These are phyloP conservation scores for Scaptomyza polygonia DNA, from an alignment of 2,888 invertebrate species.

Conservation along the genomic window DNA sequence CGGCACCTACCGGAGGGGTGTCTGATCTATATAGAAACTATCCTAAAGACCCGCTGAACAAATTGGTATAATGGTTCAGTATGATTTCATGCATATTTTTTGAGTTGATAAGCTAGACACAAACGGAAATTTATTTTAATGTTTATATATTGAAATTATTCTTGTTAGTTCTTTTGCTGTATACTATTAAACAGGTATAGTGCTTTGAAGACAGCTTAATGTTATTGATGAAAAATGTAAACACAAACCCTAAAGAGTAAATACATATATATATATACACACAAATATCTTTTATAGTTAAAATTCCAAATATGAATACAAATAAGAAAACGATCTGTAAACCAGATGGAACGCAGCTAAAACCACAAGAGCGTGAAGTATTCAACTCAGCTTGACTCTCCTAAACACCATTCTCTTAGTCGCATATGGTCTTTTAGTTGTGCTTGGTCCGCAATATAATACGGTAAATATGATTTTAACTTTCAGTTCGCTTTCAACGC, in stretches of 20 bases:
- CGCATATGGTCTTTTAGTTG: conserved; percentile 22
- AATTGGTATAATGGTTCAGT: too few relatives aligned
- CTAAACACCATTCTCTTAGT: conserved; percentile 1
- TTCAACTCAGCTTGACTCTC: conserved; percentile 7
- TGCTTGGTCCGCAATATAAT: conserved; percentile 52
- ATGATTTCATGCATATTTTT: too few relatives aligned
- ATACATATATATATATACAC: background rate
- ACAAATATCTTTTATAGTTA: conserved; percentile 16
- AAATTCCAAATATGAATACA: conserved; percentile 6
- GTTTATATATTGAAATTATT: background rate
- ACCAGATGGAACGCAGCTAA: conserved; percentile 52
- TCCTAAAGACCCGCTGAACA: too few relatives aligned
- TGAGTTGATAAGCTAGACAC: too few relatives aligned
- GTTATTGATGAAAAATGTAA: conserved; percentile 14
- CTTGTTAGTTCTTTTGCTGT: background rate
- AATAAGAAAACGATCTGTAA: conserved; percentile 54
- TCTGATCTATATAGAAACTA: too few relatives aligned
- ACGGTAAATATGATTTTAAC: conserved; percentile 68
- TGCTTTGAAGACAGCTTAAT: background rate
- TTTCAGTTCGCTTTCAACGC: conserved; percentile 74
- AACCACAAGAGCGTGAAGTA: conserved; percentile 40
- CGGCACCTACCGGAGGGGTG: too few relatives aligned
- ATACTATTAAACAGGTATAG: background rate
- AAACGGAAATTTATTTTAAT: too few relatives aligned
- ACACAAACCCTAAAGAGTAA: conserved; percentile 11